Conservation (phyloP, 2,888 invertebrate genomes). For the Lasioglossum lativentre region DNA sequence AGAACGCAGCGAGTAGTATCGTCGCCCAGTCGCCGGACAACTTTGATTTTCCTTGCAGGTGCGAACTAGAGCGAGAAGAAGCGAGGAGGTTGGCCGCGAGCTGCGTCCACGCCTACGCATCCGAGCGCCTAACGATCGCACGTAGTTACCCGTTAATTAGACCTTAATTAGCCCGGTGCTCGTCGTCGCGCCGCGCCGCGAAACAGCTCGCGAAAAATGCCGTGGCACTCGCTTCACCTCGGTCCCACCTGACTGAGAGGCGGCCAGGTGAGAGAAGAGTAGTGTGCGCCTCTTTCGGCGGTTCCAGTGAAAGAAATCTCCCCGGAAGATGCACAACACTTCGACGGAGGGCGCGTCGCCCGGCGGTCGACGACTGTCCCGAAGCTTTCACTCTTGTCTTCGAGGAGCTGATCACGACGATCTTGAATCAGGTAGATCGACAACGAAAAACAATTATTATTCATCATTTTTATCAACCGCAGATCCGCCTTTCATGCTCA, state of each 20-base stretch:
- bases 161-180: constrained; percentile 60
- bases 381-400: constrained; percentile 90
- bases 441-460: not conserved
- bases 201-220: constrained; percentile 40
- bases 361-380: constrained; percentile 86
- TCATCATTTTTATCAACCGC: not conserved
- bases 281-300: constrained; percentile 12
- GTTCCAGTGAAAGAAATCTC: constrained; percentile 15
- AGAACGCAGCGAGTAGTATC: constrained; percentile 56
- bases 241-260: constrained; percentile 58
- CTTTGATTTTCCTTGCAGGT: constrained; percentile 74
- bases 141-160: constrained; percentile 62
- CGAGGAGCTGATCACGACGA: constrained; percentile 86
- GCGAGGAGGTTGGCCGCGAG: constrained; percentile 53
- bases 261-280: constrained; percentile 21
- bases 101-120: constrained; percentile 45
- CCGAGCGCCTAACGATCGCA: constrained; percentile 42
- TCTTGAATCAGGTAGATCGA: constrained; percentile 82
- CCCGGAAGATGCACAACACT: constrained; percentile 74
- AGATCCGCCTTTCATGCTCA: too few species aligned
- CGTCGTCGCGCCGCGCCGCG: constrained; percentile 18
- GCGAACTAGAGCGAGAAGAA: constrained; percentile 69
- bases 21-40: constrained; percentile 43
- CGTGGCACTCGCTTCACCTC: constrained; percentile 48
- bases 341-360: constrained; percentile 82